Evolutionary conservation across 2,113 vertebrate genomes (phyloP), one percentile per base, ranked within the genome.

Genomic region (Cryptomyrus ogoouensis): DNA sequence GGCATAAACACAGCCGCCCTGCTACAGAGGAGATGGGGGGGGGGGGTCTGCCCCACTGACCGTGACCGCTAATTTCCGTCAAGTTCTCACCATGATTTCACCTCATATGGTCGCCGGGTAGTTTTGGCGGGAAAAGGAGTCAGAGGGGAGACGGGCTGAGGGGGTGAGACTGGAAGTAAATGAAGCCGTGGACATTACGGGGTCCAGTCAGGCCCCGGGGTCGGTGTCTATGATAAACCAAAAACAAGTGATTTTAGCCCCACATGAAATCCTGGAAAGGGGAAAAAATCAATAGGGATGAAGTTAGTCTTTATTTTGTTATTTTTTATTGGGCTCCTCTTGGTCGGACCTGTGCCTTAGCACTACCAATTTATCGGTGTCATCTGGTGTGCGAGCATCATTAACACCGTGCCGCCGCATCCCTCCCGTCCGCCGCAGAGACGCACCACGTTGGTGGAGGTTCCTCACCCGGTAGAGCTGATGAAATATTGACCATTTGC

Each of bases 401-500:
- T 93, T 93, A 93, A 91, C 93, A 91, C 90, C 58, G 17, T 24
- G 90, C 58, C 47, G 42, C 58, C 52, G 35, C n/a, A 62, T 90
- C 91, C 90, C 94, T 94, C 91, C 93, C 92, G 91, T 87, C 92
- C 92, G 90, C 91, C 93, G 93, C 88, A 6, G 84, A 87, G n/a
- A 90, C 83, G 39, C 39, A 90, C 50, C 42, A 87, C 90, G 87
- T 62, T 52, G 88, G 89, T 91, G 83, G 13, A 74, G 52, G 24
- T 86, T 91, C 88, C 88, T 88, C 87, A 90, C 89, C 80, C 90
- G 88, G 89, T 90, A 70, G 17, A 90, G 92, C 90, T 93, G 95
- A 95, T 94, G 93, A 95, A 93, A 93, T 95, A 96, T 96, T 96
- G 95, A 96, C 94, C 95, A 95, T 94, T 93, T 94, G 94, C 95